phyloP scores from a whole-genome alignment of 2,888 invertebrate species.

The Chrysotoxum bicinctum region DNA sequence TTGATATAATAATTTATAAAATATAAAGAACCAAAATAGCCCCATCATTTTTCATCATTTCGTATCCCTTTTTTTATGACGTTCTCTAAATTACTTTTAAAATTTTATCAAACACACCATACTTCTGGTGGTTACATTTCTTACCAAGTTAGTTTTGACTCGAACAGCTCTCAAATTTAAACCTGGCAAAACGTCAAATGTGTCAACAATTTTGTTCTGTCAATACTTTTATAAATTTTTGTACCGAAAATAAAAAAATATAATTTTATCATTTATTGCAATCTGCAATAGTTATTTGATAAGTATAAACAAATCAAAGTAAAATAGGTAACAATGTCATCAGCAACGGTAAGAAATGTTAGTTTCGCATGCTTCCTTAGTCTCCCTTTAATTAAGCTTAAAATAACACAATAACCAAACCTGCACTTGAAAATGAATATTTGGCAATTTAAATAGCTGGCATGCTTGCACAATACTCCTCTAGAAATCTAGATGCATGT shows the following conservation, averaged over 20 bases:
- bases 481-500: constrained; percentile 18
- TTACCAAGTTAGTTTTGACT: not conserved
- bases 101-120: too few species aligned
- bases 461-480: constrained; percentile 40
- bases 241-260: not conserved
- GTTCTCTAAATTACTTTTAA: too few species aligned
- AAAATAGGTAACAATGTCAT: constrained; percentile 77
- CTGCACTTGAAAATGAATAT: constrained; percentile 35
- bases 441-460: constrained; percentile 35
- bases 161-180: constrained; percentile 31
- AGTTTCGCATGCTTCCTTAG: constrained; percentile 75
- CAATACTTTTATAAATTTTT: constrained; percentile 19
- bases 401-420: constrained; percentile 30
- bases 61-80: too few species aligned
- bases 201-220: constrained; percentile 27
- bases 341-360: constrained; percentile 82
- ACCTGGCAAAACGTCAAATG: constrained; percentile 35
- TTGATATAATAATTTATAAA: too few species aligned
- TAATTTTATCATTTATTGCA: not conserved
- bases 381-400: constrained; percentile 15
- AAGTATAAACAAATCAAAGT: not conserved
- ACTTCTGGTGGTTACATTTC: too few species aligned
- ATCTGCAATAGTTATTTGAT: constrained; percentile 16
- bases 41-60: too few species aligned
- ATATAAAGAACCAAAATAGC: too few species aligned